Evolutionary conservation across 2,888 invertebrate species (phyloP), one percentile per base, ranked within the genome.

Genomic region (Orthosia gracilis): DNA sequence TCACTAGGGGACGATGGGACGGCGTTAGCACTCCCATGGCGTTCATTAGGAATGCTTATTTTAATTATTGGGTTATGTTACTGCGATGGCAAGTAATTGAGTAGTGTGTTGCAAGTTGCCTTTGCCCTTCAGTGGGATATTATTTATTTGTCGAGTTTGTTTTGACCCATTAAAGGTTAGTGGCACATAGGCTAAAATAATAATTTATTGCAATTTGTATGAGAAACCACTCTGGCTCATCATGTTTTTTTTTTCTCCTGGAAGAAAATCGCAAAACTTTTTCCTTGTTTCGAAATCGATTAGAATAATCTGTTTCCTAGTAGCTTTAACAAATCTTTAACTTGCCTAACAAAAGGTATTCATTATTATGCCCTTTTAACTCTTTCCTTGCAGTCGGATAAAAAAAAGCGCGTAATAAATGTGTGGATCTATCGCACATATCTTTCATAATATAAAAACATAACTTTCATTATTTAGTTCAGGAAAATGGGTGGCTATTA

Each of bases 1-100:
- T n/a, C 40, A 26, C 23, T 54, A 64, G 15, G 45, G 40, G 52
- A 55, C 31, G 4, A 5, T 47, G 59, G 54, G 12, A 65, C 52
- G 31, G 31, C 9, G 40, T 1, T 40, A 9, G 40, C 18, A 64
- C 31, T 54, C 68, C 58, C 55, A 31, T 57, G 64, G 69, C 54
- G 55, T n/a, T 49, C 13, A 31, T 59, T 55, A 31, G 18, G 62
- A 61, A 52, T 68, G 49, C n/a, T 61, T 67, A 63, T 54, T 64
- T 68, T 54, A 66, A 61, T 69, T 50, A 57, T 49, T 66, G 17
- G 12, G 47, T 23, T 58, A 58, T 40, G 31, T 31, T 31, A 31
- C 7, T 31, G 23, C 21, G 40, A 75, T 31, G 17, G 7, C 7
- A 12, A 65, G 18, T 31, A 50, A 45, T 50, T 18, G n/a, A 31